These are phyloP conservation scores for Lasioglossum albipes DNA, from an alignment of 1,140 invertebrate species.

Conservation along the genomic window DNA sequence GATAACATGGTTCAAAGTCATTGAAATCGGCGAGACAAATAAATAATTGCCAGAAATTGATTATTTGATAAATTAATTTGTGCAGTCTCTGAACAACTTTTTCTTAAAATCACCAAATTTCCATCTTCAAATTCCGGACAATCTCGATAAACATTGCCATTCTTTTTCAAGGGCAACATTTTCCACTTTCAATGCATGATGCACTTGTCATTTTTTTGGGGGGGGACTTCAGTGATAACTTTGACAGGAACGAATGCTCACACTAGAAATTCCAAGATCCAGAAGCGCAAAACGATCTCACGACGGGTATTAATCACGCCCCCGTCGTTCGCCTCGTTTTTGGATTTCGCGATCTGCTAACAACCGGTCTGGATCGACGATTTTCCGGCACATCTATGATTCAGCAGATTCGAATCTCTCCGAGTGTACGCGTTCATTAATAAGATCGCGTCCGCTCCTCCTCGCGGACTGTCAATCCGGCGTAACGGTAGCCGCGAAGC, in stretches of 20 bases:
- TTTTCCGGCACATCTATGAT: slow-evolving; percentile 10
- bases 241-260: not conserved
- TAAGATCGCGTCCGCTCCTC: not conserved
- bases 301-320: slow-evolving; percentile 30
- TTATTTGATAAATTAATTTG: too few species aligned
- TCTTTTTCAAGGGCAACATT: too few species aligned
- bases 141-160: too few species aligned
- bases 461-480: not conserved
- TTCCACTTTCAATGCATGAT: too few species aligned
- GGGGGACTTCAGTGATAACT: too few species aligned
- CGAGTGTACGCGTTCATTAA: slow-evolving; percentile 2
- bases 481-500: slow-evolving; percentile 9
- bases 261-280: not conserved
- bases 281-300: not conserved
- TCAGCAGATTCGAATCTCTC: slow-evolving; percentile 40
- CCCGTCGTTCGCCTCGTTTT: slow-evolving; percentile 38
- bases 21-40: too few species aligned
- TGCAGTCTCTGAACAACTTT: too few species aligned
- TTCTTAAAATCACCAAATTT: too few species aligned
- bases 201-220: too few species aligned
- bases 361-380: slow-evolving; percentile 7
- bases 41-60: too few species aligned
- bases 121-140: too few species aligned
- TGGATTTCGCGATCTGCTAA: slow-evolving; percentile 35
- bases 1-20: too few species aligned